These are phyloP conservation scores for Buceros bicornis DNA, from an alignment of 2,797 vertebrate genomes.

Conservation along the genomic window DNA sequence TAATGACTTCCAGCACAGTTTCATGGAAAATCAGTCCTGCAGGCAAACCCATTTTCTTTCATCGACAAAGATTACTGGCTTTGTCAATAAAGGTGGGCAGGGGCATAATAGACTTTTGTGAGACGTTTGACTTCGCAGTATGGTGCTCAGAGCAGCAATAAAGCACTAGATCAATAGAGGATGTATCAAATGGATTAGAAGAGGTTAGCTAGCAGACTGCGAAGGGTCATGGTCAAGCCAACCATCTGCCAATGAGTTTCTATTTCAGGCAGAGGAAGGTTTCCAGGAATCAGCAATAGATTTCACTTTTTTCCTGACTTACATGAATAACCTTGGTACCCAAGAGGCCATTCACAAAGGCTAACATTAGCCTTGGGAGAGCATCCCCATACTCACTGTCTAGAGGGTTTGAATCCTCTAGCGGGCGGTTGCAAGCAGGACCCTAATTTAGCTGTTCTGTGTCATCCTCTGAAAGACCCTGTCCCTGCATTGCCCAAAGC, in stretches of 20 bases:
- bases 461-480: not conserved
- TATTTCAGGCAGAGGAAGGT: not conserved
- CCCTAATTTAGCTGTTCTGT: not conserved
- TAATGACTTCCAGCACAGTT: constrained; percentile 3
- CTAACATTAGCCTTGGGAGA: not conserved
- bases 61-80: constrained; percentile 31
- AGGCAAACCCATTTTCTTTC: constrained; percentile 39
- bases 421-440: not conserved
- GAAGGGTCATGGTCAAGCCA: not conserved
- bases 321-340: not conserved
- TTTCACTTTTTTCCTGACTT: not conserved
- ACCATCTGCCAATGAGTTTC: constrained; percentile 13
- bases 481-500: not conserved
- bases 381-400: not conserved
- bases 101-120: not conserved
- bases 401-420: not conserved
- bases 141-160: not conserved
- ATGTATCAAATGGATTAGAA: not conserved
- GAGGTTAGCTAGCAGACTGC: not conserved
- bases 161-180: constrained; percentile 30
- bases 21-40: not conserved
- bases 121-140: not conserved
- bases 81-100: not conserved
- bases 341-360: not conserved
- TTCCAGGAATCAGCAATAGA: not conserved